Evolutionary conservation across 2,888 invertebrate genomes (phyloP).

Genomic region (Chesias legatella): DNA sequence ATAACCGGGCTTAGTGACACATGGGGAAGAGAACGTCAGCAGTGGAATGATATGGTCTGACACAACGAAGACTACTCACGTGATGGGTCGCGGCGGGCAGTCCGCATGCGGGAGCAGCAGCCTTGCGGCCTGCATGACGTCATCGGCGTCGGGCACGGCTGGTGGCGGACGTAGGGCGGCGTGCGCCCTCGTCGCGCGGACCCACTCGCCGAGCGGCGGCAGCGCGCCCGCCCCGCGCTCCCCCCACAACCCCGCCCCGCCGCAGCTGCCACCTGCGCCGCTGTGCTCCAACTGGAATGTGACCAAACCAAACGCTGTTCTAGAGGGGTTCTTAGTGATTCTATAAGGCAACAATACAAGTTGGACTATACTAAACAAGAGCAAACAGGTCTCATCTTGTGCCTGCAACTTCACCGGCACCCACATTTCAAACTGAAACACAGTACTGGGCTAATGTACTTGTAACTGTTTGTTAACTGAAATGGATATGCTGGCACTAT

Average conservation of each 20-base stretch:
- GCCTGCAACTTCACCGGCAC: no score
- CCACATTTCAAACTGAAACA: no score
- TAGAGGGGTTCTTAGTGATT: no score
- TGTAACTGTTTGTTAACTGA: no score
- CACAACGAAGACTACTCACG: conserved; percentile 55
- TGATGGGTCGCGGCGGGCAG: conserved; percentile 89
- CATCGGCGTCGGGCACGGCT: conserved; percentile 91
- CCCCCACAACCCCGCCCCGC: conserved; percentile 84
- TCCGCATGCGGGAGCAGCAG: conserved; percentile 93
- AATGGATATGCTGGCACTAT: no score
- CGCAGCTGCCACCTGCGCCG: conserved; percentile 46
- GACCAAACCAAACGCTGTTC: neutral
- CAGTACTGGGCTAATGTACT: no score
- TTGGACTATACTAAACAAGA: no score
- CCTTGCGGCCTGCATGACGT: conserved; percentile 93
- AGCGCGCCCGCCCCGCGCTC: conserved; percentile 93
- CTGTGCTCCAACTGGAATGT: conserved; percentile 82
- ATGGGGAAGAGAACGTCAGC: no score
- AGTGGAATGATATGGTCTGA: no score
- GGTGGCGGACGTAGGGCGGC: conserved; percentile 89
- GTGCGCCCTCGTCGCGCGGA: conserved; percentile 90
- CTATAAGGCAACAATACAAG: no score
- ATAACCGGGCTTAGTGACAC: no score
- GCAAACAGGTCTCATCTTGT: no score
- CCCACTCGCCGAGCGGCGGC: conserved; percentile 95